These are phyloP conservation scores for Anthoptus insignis DNA, from an alignment of 2,888 invertebrate genomes.

Conservation along the genomic window DNA sequence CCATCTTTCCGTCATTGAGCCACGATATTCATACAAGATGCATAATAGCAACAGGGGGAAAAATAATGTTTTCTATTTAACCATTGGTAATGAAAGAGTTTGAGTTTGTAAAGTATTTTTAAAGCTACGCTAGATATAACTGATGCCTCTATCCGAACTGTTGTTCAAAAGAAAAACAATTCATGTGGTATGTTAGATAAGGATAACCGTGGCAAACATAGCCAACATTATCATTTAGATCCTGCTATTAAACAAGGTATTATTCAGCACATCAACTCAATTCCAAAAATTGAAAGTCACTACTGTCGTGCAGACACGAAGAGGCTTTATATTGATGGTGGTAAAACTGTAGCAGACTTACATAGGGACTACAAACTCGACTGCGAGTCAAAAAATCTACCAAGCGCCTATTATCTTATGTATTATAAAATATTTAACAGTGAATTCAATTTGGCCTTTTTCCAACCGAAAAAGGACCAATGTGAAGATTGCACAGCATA, in stretches of 20 bases:
- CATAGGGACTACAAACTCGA: conserved; percentile 1
- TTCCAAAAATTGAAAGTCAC: conserved; percentile 11
- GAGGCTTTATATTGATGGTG: not conserved
- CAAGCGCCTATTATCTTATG: too few relatives aligned
- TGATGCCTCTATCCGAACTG: too few relatives aligned
- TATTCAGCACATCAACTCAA: conserved; percentile 3
- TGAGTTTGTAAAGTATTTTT: too few relatives aligned
- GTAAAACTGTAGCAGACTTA: conserved; percentile 6
- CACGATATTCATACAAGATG: too few relatives aligned
- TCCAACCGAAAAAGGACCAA: conserved; percentile 44
- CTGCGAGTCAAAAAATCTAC: not conserved
- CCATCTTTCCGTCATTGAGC: too few relatives aligned
- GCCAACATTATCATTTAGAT: conserved; percentile 1
- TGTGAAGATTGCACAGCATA: conserved; percentile 44
- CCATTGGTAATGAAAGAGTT: too few relatives aligned
- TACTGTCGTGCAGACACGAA: conserved; percentile 3
- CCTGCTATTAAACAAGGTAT: not conserved
- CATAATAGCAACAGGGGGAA: too few relatives aligned
- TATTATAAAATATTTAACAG: conserved; percentile 34
- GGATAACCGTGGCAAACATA: conserved; percentile 13
- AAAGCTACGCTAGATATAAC: too few relatives aligned
- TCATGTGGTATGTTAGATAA: not conserved
- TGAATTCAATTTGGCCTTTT: conserved; percentile 43
- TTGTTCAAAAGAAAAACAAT: not conserved
- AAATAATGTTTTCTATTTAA: too few relatives aligned